Base-by-base conservation (phyloP, 1,140 invertebrate species). In the Caerostris darwini region DNA sequence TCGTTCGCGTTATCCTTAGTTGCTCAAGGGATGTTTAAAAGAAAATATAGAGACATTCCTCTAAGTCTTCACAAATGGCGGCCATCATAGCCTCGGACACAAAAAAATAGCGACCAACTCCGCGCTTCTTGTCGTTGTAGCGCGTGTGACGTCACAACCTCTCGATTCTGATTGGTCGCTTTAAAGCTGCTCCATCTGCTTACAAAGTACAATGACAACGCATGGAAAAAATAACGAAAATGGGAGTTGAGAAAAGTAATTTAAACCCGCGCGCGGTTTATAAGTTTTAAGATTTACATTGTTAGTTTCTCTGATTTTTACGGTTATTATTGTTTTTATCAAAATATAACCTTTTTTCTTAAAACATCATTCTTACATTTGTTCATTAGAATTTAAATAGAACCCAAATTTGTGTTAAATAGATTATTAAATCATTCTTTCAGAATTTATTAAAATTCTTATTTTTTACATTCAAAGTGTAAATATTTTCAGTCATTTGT, bases 71-170 rank as follows among this genome's bases (percentile, higher is more conserved):
- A n/a, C 92, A 88, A 91, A 93, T 93, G 92, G 92, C 92, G 85
- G 92, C 92, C 86, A 88, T 81, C n/a, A 88, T 81, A 93, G 53
- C 67, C 92, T 93, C 61, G 57, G 69, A 81, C 64, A 61, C 85
- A 93, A 89, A 93, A 90, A 93, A 93, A 77, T 81, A 17, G n/a
- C 64, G 61, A 61, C 69, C 54, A 71, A 88, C 83, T 91, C 91
- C 59, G 34, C 92, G 56, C 83, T 93, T 82, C 92, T 93, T 61
- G 92, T 89, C 86, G 86, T 67, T 93, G 67, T 93, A 91, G 71
- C 92, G 57, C 92, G 92, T 50, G 92, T 86, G 91, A 93, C 83
- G 92, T 93, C 86, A 81, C 69, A 8, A 87, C 14, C 50, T 12
- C n/a, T 77, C 56, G 7, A 77, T 54, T 69, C 67, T 87, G 64